These are phyloP conservation scores for Drosophila obscura DNA, from an alignment of 1,140 invertebrate genomes.

Conservation along the genomic window DNA sequence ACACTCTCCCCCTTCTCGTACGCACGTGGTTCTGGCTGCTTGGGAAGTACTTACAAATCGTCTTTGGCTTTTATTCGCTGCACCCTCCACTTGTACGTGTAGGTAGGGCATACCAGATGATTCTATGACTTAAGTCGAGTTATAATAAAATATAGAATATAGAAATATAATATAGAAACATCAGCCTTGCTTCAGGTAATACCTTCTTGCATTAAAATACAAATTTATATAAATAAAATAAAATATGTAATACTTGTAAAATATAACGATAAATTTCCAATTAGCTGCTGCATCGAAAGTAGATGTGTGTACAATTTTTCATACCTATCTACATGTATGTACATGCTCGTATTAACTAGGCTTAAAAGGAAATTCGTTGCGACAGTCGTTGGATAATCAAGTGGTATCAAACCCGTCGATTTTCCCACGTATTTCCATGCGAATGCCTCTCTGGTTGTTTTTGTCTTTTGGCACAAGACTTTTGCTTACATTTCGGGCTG, in stretches of 20 bases:
- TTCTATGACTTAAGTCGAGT: not conserved
- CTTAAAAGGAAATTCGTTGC: too few relatives aligned
- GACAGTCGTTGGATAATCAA: too few relatives aligned
- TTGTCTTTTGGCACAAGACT: constrained; percentile 68
- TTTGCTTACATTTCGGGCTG: constrained; percentile 79
- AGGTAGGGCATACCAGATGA: not conserved
- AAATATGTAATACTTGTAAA: too few relatives aligned
- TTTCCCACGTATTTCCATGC: not conserved
- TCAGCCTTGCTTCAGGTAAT: not conserved
- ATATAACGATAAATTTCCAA: too few relatives aligned
- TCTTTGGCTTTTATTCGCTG: constrained; percentile 9
- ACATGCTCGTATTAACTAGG: too few relatives aligned
- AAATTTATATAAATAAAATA: too few relatives aligned
- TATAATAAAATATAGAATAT: too few relatives aligned
- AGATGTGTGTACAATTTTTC: too few relatives aligned
- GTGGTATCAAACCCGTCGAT: constrained; percentile 17
- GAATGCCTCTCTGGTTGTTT: constrained; percentile 33
- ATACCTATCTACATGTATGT: too few relatives aligned
- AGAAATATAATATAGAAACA: too few relatives aligned
- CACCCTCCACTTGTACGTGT: not conserved
- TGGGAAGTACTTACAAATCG: constrained; percentile 65
- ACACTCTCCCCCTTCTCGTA: not conserved
- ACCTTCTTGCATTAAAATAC: not conserved
- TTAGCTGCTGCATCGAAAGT: too few relatives aligned
- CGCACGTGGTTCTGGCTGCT: constrained; percentile 45